phyloP scores from a whole-genome alignment of 2,888 invertebrate species.

The Stictocephala bisonia region DNA sequence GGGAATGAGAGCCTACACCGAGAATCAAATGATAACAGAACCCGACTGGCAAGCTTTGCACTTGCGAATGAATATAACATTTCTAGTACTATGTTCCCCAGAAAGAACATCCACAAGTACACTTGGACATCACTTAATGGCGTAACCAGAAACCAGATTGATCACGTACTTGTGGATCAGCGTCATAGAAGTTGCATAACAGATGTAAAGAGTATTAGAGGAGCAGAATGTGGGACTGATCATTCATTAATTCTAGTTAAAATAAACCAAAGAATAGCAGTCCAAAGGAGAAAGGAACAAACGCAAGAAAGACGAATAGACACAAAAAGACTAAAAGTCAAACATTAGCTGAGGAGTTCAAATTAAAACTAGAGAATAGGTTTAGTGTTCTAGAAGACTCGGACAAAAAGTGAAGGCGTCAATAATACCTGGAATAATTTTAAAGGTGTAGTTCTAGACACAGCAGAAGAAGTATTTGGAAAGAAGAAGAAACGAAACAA shows the following conservation, averaged over 20 bases:
- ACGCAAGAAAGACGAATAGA: not conserved
- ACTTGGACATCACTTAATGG: conserved; percentile 50
- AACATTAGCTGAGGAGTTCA: not conserved
- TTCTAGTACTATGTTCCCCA: conserved; percentile 18
- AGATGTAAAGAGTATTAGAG: conserved; percentile 42
- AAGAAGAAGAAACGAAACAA: conserved; percentile 5
- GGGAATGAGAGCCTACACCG: conserved; percentile 22
- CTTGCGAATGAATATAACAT: conserved; percentile 36
- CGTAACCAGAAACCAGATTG: conserved; percentile 43
- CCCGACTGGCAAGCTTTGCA: conserved; percentile 37
- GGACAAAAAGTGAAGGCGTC: not conserved
- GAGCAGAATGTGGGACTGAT: conserved; percentile 41
- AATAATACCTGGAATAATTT: conserved; percentile 8
- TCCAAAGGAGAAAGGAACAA: not conserved
- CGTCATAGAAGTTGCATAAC: conserved; percentile 29
- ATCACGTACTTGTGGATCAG: conserved; percentile 45
- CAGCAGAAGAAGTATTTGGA: conserved; percentile 21
- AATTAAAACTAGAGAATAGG: conserved; percentile 5
- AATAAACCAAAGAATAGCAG: conserved; percentile 17
- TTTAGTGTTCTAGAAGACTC: not conserved
- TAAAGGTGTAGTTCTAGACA: not conserved
- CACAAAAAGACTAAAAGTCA: conserved; percentile 4
- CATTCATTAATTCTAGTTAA: conserved; percentile 38
- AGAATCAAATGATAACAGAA: conserved; percentile 15
- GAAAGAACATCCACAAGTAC: not conserved